Evolutionary conservation across 2,113 vertebrate genomes (phyloP).

Genomic region (Empidonax traillii): DNA sequence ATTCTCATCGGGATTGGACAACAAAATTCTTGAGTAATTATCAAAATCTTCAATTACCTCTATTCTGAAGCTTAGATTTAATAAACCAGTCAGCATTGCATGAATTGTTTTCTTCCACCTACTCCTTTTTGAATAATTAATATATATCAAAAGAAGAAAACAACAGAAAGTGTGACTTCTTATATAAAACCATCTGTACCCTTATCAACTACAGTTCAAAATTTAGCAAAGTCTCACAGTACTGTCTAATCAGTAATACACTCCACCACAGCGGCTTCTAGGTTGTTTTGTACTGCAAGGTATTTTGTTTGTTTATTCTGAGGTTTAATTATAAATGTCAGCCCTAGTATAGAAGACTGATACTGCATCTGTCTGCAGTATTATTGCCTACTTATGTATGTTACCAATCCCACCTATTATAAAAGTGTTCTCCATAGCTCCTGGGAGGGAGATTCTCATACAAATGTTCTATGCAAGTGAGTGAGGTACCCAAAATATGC

Average conservation of each 20-base stretch:
- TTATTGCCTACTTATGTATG: neutral
- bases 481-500: rapidly evolving
- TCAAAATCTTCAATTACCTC: neutral
- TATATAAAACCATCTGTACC: neutral
- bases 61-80: neutral
- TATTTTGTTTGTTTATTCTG: neutral
- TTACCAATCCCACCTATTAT: neutral
- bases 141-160: neutral
- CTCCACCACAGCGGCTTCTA: neutral
- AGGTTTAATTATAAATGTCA: neutral
- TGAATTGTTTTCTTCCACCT: neutral
- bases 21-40: neutral
- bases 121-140: neutral
- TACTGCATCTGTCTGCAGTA: neutral
- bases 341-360: neutral
- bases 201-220: neutral
- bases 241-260: neutral
- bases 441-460: neutral
- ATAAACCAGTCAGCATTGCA: neutral
- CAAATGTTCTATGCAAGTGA: neutral
- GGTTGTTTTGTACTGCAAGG: neutral
- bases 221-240: neutral
- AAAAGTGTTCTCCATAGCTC: neutral
- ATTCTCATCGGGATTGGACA: neutral
- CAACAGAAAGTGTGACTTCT: neutral